Evolutionary conservation across 2,888 invertebrate species (phyloP).

Genomic region (Altica lythri): DNA sequence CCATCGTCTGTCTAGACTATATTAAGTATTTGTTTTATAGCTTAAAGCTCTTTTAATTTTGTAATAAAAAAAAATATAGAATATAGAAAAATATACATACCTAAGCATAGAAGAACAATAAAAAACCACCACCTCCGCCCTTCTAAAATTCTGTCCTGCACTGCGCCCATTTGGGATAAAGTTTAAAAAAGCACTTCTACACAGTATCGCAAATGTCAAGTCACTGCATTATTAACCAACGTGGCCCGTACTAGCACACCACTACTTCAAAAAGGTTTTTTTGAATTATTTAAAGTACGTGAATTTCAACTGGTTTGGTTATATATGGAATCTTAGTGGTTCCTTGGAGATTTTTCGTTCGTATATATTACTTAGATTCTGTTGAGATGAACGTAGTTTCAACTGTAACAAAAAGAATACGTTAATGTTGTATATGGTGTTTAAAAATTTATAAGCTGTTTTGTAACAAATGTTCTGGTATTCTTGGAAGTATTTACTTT

Average conservation of each 20-base stretch:
- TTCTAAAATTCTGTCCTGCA: background rate
- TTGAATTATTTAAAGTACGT: constrained; percentile 12
- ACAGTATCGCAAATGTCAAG: constrained; percentile 4
- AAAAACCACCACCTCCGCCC: too few species aligned
- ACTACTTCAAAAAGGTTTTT: background rate
- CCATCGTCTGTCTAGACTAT: too few species aligned
- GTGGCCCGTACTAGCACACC: background rate
- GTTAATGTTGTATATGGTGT: too few species aligned
- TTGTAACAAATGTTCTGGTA: too few species aligned
- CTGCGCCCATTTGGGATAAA: background rate
- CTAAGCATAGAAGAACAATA: too few species aligned
- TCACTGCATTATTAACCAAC: constrained; percentile 17
- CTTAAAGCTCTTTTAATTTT: too few species aligned
- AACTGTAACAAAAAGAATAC: constrained; percentile 10
- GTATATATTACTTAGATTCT: too few species aligned
- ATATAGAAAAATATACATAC: background rate
- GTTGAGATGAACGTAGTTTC: background rate
- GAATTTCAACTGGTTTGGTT: constrained; percentile 2
- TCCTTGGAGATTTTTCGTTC: background rate
- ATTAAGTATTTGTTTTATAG: too few species aligned
- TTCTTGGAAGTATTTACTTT: too few species aligned
- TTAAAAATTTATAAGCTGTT: too few species aligned
- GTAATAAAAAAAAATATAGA: background rate
- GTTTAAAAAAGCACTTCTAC: background rate
- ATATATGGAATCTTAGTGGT: background rate